Percentiles rank a stretch among this genome's conserved stretches.
Evolutionary conservation across 2,797 vertebrate species (phyloP).

Genomic region (Discoglossus pictus): DNA sequence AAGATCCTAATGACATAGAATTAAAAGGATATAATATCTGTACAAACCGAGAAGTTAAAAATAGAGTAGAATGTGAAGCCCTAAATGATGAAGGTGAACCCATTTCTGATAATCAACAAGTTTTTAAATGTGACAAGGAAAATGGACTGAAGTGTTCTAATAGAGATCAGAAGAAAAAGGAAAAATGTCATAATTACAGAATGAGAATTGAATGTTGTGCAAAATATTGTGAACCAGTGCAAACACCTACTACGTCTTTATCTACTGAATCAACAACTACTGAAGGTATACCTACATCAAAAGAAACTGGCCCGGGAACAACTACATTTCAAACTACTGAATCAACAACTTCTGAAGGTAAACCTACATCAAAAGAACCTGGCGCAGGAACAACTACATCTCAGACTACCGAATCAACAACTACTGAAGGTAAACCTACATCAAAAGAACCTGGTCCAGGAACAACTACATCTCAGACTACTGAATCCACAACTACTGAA

Average conservation of each 20-base stretch:
- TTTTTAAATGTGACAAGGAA: slow-evolving; percentile 4
- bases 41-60: neutral
- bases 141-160: slow-evolving; percentile 23
- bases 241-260: slow-evolving; percentile 2
- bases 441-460: too few species aligned
- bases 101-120: slow-evolving; percentile 13
- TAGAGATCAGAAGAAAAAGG: neutral
- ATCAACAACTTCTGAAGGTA: neutral
- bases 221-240: slow-evolving; percentile 23
- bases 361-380: neutral
- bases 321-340: neutral
- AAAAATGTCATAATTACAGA: slow-evolving; percentile 27
- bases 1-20: slow-evolving; percentile 12
- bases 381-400: too few species aligned
- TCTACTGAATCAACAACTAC: neutral
- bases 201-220: slow-evolving; percentile 36
- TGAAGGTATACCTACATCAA: neutral
- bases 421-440: too few species aligned
- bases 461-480: too few species aligned
- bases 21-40: slow-evolving; percentile 1
- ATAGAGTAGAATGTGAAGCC: slow-evolving; percentile 35
- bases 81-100: neutral
- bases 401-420: too few species aligned
- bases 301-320: too few species aligned
- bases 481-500: too few species aligned